phyloP scores from a whole-genome alignment of 2,888 invertebrate species.

The Cosmorhoe ocellata region DNA sequence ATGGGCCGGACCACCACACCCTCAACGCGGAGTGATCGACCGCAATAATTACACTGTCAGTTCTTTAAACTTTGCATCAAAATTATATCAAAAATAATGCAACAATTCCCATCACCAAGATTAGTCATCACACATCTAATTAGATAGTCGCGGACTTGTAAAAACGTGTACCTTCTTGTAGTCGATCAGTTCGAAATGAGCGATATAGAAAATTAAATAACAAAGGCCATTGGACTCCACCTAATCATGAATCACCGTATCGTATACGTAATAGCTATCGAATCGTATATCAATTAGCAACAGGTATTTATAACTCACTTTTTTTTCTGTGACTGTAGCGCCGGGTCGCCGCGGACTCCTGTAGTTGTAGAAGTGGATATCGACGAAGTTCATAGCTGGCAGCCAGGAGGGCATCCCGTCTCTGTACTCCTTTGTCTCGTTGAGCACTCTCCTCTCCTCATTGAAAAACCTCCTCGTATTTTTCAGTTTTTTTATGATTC shows the following conservation, averaged over 20 bases:
- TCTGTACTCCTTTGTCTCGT: conserved; percentile 61
- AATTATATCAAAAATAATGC: conserved; percentile 32
- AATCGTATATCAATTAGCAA: conserved; percentile 23
- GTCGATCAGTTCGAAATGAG: conserved; percentile 30
- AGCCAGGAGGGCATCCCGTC: conserved; percentile 71
- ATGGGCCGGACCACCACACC: conserved; percentile 72
- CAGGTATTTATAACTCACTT: conserved; percentile 52
- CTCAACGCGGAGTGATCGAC: conserved; percentile 63
- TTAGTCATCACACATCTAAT: conserved; percentile 31
- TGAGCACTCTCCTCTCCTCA: conserved; percentile 56
- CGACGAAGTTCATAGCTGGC: conserved; percentile 71
- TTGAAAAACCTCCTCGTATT: conserved; percentile 64
- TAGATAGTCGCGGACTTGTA: conserved; percentile 39
- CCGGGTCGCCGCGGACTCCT: conserved; percentile 47
- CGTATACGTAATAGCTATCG: conserved; percentile 28
- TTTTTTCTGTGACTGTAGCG: conserved; percentile 58
- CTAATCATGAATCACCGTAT: conserved; percentile 35
- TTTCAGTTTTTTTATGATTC: conserved; percentile 64
- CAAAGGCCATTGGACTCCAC: conserved; percentile 35
- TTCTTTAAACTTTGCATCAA: conserved; percentile 58
- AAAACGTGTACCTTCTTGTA: conserved; percentile 34
- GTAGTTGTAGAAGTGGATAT: conserved; percentile 66
- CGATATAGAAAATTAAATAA: conserved; percentile 36
- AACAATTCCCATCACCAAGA: conserved; percentile 27
- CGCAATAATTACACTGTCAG: conserved; percentile 74